phyloP scores from a whole-genome alignment of 2,113 vertebrate species.

The Neolamprologus modestus region DNA sequence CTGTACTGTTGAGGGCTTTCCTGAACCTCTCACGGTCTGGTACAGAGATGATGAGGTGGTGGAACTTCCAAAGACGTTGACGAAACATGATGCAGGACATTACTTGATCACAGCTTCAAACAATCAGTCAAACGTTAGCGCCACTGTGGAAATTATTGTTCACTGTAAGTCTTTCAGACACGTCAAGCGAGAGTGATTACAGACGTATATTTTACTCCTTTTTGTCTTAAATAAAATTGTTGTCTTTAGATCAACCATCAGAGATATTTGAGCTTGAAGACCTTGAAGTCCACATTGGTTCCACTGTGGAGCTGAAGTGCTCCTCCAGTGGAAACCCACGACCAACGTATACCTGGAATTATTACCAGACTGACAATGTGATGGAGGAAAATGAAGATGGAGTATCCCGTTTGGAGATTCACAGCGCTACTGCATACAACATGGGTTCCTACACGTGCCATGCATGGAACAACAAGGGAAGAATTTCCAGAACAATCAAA shows the following conservation, averaged over 20 bases:
- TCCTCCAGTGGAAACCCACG: constrained; percentile 17
- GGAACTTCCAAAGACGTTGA: neutral
- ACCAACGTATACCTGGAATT: constrained; percentile 40
- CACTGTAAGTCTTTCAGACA: constrained; percentile 22
- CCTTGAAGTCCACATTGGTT: constrained; percentile 9
- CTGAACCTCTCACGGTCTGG: neutral
- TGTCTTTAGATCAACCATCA: constrained; percentile 37
- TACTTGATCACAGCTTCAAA: constrained; percentile 29
- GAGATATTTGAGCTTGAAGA: constrained; percentile 44
- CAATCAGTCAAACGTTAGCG: accelerated
- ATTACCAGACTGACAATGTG: constrained; percentile 19
- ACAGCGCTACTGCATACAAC: constrained; percentile 19
- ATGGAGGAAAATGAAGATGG: constrained; percentile 26
- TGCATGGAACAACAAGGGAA: neutral
- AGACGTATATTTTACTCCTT: neutral
- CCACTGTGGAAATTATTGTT: constrained; percentile 25
- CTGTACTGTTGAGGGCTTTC: constrained; percentile 10
- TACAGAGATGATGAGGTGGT: constrained; percentile 34
- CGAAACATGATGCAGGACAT: constrained; percentile 26
- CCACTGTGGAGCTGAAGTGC: constrained; percentile 33
- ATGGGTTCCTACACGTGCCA: constrained; percentile 46
- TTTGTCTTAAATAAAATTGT: neutral
- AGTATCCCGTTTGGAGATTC: constrained; percentile 35
- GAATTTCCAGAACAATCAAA: constrained; percentile 6
- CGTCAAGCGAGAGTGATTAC: too few species aligned